Base-by-base conservation (phyloP, 2,888 invertebrate genomes). In the Sepiola atlantica region DNA sequence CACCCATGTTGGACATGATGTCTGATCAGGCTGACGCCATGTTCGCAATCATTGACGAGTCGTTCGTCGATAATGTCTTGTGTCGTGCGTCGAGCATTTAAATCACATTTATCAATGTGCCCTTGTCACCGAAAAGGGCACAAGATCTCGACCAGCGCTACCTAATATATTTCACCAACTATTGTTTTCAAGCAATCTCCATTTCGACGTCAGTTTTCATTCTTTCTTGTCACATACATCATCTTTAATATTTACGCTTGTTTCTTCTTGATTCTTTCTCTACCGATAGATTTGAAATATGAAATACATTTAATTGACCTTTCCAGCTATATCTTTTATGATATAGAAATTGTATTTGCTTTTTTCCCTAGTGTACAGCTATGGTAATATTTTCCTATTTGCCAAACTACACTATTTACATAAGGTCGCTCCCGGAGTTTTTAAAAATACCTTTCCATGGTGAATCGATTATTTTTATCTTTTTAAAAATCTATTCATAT, bases 101-200 rank as follows among this genome's bases (percentile, higher is more conserved):
- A 77, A 77, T 77, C 77, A 77, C 32, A 77, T 77, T 77, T 77
- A 77, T 77, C 77, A 77, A n/a, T 77, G 77, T 77, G n/a, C 77
- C 77, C 77, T 77, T 77, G 77, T 77, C 77, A 77, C 77, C 32
- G 77, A n/a, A 77, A 32, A n/a, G 77, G 77, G 77, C 77, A 77
- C 16, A 77, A n/a, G n/a, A 77, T 77, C 77, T 77, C 32, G 14
- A 77, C n/a, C 32, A 32, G 4, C 77, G 77, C 77, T 77, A 77
- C 77, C 77, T n/a, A 77, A 77, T 77, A 77, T 77, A 32, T 32
- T 77, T 77, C 18, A 18, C 14, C 77, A 18, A 16, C 77, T n/a
- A 77, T 77, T 77, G 77, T 35, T 92, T 45, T 35, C 16, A 18
- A 20, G 54, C 92, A 28, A 55, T 55, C 92, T 16, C 35, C 6